These are phyloP conservation scores for Sebastes cheni DNA, from an alignment of 2,797 vertebrate genomes.

Conservation along the genomic window DNA sequence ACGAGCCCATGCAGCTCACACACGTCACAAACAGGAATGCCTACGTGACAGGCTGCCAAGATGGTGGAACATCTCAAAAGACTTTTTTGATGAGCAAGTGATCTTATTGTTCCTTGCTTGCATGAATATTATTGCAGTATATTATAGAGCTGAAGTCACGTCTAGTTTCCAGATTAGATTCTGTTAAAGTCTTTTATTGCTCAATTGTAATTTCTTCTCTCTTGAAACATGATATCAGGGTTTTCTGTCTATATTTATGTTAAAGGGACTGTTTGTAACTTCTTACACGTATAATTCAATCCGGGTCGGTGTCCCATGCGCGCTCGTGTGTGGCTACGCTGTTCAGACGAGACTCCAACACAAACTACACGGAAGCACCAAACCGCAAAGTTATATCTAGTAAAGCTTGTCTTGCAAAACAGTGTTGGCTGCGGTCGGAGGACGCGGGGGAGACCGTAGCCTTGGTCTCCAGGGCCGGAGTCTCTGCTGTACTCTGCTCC, in stretches of 20 bases:
- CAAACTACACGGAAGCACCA: too few relatives aligned
- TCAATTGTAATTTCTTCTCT: neutral
- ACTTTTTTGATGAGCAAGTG: neutral
- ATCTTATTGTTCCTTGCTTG: neutral
- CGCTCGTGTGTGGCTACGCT: too few relatives aligned
- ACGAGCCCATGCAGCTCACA: constrained; percentile 44
- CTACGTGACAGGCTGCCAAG: constrained; percentile 7
- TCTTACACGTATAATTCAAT: too few relatives aligned
- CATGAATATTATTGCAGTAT: too few relatives aligned
- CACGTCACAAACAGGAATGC: constrained; percentile 21
- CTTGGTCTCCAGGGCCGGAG: too few relatives aligned
- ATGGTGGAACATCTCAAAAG: neutral
- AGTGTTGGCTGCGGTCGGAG: too few relatives aligned
- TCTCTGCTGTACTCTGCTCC: too few relatives aligned
- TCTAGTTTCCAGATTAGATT: neutral
- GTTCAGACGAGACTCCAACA: too few relatives aligned
- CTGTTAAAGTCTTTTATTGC: neutral
- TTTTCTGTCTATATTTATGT: neutral
- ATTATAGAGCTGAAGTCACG: neutral
- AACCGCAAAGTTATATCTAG: too few relatives aligned
- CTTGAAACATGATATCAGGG: neutral
- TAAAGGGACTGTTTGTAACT: neutral
- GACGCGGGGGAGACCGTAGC: too few relatives aligned
- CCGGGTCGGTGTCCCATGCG: too few relatives aligned
- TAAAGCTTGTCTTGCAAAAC: too few relatives aligned